Percentiles rank a stretch among this genome's conserved stretches.
These are phyloP conservation scores for Calliopum simillimum DNA, from an alignment of 2,888 invertebrate species.

Conservation along the genomic window DNA sequence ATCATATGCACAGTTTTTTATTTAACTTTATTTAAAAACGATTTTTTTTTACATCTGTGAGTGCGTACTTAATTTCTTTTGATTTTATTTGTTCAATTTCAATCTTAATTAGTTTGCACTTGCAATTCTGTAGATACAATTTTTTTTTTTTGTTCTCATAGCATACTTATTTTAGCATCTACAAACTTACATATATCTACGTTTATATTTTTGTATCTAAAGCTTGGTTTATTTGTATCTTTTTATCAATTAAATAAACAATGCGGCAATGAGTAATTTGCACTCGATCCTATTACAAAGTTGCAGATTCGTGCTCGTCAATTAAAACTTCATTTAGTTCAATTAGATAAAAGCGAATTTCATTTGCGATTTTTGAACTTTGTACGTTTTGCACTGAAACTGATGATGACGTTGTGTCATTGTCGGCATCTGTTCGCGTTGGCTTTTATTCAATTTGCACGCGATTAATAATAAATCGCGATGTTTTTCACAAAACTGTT, in stretches of 20 bases:
- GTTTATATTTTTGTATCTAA: neutral
- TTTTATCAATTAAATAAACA: neutral
- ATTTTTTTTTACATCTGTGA: too few species aligned
- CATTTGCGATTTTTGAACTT: neutral
- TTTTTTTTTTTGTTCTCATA: neutral
- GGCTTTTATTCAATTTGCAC: constrained; percentile 17
- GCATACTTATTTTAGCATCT: neutral
- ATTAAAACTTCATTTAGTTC: constrained; percentile 6
- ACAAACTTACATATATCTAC: neutral
- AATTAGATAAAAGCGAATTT: neutral
- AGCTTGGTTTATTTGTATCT: neutral
- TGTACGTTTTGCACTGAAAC: neutral
- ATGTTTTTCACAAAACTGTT: neutral
- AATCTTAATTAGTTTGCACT: too few species aligned
- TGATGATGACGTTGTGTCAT: neutral
- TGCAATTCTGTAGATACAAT: too few species aligned
- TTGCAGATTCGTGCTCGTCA: neutral
- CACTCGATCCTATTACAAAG: neutral
- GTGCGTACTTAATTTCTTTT: too few species aligned
- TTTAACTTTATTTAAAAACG: too few species aligned
- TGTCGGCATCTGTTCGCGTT: neutral
- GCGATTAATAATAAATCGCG: neutral
- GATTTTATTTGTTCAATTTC: too few species aligned
- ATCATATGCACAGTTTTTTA: too few species aligned
- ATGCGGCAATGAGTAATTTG: neutral